These are phyloP conservation scores for Zootermopsis nevadensis DNA, from an alignment of 2,888 invertebrate genomes.

Conservation along the genomic window DNA sequence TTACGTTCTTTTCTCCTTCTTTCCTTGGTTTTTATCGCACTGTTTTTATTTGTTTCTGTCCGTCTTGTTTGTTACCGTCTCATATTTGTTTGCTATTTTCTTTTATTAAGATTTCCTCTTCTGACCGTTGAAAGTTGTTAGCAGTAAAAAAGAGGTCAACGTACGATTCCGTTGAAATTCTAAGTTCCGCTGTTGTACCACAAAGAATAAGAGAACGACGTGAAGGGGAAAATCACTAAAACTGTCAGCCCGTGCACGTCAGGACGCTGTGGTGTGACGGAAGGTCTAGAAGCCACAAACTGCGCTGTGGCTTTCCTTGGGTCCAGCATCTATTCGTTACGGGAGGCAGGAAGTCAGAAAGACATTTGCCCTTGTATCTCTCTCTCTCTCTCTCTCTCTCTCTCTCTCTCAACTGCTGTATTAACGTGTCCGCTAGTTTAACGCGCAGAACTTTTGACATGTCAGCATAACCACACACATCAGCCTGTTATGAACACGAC, in stretches of 20 bases:
- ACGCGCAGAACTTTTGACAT: constrained; percentile 26
- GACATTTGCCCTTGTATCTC: constrained; percentile 7
- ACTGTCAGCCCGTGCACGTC: constrained; percentile 12
- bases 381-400: not conserved
- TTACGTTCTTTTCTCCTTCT: too few relatives aligned
- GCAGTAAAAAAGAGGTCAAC: not conserved
- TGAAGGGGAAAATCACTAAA: constrained; percentile 29
- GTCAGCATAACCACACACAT: constrained; percentile 22
- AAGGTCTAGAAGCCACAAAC: constrained; percentile 24
- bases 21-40: too few relatives aligned
- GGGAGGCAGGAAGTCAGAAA: constrained; percentile 16
- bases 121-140: too few relatives aligned
- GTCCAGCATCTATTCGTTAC: constrained; percentile 2
- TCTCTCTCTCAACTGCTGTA: not conserved
- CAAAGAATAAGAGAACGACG: not conserved
- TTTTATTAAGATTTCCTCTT: too few relatives aligned
- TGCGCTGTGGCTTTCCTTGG: constrained; percentile 27
- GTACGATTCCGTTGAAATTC: not conserved
- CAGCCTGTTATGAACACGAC: not conserved
- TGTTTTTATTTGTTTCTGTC: too few relatives aligned
- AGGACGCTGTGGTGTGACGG: not conserved
- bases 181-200: not conserved
- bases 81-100: too few relatives aligned
- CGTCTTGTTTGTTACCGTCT: too few relatives aligned
- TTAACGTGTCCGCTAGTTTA: constrained; percentile 8